Evolutionary conservation across 2,888 invertebrate species (phyloP), one percentile per base, ranked within the genome.

Genomic region (Tiliacea aurago): DNA sequence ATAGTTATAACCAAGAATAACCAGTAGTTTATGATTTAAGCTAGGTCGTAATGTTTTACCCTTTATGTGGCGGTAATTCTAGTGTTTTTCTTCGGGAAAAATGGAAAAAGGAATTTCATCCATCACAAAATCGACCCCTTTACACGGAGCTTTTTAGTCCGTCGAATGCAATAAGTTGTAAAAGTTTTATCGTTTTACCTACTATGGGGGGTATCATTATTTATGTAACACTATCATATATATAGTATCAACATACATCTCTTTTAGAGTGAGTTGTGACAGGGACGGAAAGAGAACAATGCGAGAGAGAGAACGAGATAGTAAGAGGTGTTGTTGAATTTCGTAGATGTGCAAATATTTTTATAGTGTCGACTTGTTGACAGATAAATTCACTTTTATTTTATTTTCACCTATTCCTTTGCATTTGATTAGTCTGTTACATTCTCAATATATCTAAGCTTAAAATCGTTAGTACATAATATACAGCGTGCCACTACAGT

Each of bases 11-110:
- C 67, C 33, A 18, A 49, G 59, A 51, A 64, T 64, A 56, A 49
- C 64, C 49, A 70, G 73, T 56, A 83, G 70, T 72, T 64, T 64
- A 79, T 70, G 73, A 55, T 70, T 73, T 53, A 23, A 67, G 51
- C 67, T 58, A 4, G 47, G 15, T 53, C 70, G 53, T 79, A 70
- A 83, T 55, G n/a, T 61, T 62, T 49, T 43, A 47, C 70, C 61
- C 33, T 56, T 20, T 62, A 53, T 37, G 23, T 45, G 51, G 37
- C 15, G 23, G 37, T 43, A 13, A 43, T 51, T 51, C 68, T 67
- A 2, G 4, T 15, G 1, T 33, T n/a, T 70, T 70, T n/a, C 9
- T 73, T 37, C 6, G 18, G 23, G 28, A 28, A 28, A 28, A 28
- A 28, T 28, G 3, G 28, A 28, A 28, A 28, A 13, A 18, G 18